These are phyloP conservation scores for Hoplodrina ambigua DNA, from an alignment of 2,888 invertebrate species.

Conservation along the genomic window DNA sequence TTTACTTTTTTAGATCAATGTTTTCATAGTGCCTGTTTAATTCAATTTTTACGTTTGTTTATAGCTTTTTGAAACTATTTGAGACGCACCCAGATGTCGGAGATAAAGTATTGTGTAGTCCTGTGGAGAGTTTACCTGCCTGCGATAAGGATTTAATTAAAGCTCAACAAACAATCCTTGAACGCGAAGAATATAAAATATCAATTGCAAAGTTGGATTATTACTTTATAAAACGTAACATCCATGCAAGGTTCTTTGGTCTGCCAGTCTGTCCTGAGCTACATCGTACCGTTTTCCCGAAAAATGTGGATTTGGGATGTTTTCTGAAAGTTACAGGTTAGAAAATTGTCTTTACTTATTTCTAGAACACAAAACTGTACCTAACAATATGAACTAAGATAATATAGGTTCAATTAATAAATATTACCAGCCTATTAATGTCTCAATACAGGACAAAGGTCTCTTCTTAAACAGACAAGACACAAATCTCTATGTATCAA, in stretches of 20 bases:
- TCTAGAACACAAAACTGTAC: too few species aligned
- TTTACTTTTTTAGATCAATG: not conserved
- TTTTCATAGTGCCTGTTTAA: not conserved
- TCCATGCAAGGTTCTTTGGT: constrained; percentile 92
- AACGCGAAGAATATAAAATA: constrained; percentile 79
- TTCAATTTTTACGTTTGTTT: constrained; percentile 65
- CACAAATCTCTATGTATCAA: too few species aligned
- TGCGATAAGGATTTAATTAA: constrained; percentile 92
- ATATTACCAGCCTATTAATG: too few species aligned
- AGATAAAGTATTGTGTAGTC: constrained; percentile 92
- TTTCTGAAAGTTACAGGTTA: constrained; percentile 94
- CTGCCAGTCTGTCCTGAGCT: constrained; percentile 93
- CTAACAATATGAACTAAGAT: too few species aligned
- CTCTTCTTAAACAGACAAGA: too few species aligned
- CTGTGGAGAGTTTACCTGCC: constrained; percentile 91
- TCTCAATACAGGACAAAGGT: too few species aligned
- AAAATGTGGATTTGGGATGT: constrained; percentile 92
- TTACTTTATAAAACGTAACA: constrained; percentile 90
- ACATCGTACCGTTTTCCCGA: constrained; percentile 92
- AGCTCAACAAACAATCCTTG: constrained; percentile 90
- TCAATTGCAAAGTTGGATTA: constrained; percentile 74
- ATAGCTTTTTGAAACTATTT: constrained; percentile 93
- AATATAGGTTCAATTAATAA: too few species aligned
- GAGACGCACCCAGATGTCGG: constrained; percentile 93
- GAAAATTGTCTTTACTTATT: constrained; percentile 18